These are phyloP conservation scores for Dicaeum eximium DNA, from an alignment of 2,113 vertebrate species.

Conservation along the genomic window DNA sequence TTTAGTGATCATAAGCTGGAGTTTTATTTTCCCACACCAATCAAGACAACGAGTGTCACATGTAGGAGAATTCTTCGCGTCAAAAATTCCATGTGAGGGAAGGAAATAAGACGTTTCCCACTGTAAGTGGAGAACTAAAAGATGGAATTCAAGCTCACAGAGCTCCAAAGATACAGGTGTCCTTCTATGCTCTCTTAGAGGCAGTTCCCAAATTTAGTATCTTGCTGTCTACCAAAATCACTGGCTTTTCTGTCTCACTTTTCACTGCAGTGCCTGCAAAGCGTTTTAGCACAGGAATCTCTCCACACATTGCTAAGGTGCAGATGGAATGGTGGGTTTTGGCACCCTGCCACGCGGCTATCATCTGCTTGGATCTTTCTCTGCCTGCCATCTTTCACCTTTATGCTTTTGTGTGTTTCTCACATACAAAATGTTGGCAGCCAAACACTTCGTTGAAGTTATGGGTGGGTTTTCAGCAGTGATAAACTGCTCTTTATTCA, in stretches of 20 bases:
- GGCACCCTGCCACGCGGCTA: accelerated
- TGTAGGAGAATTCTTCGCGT: not conserved
- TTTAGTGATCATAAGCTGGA: conserved; percentile 44
- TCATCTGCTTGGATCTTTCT: not conserved
- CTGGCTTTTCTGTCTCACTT: not conserved
- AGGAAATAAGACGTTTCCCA: not conserved
- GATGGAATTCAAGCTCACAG: not conserved
- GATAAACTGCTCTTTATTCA: not conserved
- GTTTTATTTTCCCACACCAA: conserved; percentile 32
- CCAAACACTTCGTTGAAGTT: not conserved
- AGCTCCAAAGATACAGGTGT: not conserved
- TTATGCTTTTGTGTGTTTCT: not conserved
- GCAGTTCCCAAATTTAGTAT: not conserved
- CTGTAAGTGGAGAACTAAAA: not conserved
- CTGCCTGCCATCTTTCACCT: not conserved
- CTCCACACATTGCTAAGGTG: not conserved
- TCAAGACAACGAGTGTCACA: not conserved
- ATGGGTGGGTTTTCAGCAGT: not conserved
- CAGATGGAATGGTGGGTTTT: not conserved
- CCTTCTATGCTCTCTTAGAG: not conserved
- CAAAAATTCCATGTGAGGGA: conserved; percentile 22
- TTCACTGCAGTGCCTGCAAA: not conserved
- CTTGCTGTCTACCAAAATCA: not conserved
- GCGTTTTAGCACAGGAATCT: not conserved
- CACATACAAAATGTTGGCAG: not conserved